phyloP scores from a whole-genome alignment of 2,888 invertebrate genomes.

The Dynastes maya region DNA sequence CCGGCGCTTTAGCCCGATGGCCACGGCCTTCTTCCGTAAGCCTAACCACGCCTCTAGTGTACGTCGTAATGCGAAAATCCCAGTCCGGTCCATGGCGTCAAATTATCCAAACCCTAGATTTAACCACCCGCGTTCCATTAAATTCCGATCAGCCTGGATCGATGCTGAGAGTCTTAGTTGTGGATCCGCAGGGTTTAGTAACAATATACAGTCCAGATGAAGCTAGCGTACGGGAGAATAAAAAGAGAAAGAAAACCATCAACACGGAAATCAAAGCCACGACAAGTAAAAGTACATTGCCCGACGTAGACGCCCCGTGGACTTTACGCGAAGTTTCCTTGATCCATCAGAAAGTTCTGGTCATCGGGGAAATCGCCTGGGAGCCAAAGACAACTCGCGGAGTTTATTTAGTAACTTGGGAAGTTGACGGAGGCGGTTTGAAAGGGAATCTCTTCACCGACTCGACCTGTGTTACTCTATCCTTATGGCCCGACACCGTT shows the following conservation, averaged over 20 bases:
- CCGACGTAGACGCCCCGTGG: conserved; percentile 75
- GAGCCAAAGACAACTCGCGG: conserved; percentile 78
- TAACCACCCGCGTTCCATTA: conserved; percentile 78
- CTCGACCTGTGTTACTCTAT: conserved; percentile 84
- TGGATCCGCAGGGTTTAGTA: conserved; percentile 80
- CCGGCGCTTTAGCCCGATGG: conserved; percentile 78
- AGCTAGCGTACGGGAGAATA: conserved; percentile 70
- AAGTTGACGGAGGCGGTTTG: conserved; percentile 86
- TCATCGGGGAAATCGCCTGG: conserved; percentile 84
- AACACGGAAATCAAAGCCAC: conserved; percentile 72
- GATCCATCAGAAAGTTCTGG: conserved; percentile 81
- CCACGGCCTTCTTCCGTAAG: conserved; percentile 76
- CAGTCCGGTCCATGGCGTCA: conserved; percentile 78
- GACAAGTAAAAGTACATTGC: conserved; percentile 71
- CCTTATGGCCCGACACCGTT: conserved; percentile 86
- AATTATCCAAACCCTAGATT: conserved; percentile 78
- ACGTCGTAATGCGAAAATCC: conserved; percentile 80
- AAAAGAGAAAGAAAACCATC: conserved; percentile 70
- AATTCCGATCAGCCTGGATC: conserved; percentile 75
- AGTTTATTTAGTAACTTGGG: conserved; percentile 88
- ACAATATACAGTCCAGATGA: conserved; percentile 82
- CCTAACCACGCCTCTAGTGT: conserved; percentile 76
- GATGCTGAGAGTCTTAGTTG: conserved; percentile 79
- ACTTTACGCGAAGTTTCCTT: conserved; percentile 79
- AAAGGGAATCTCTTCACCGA: conserved; percentile 88